Base-by-base conservation (phyloP, 2,113 vertebrate species). In the Oophaga pumilio region DNA sequence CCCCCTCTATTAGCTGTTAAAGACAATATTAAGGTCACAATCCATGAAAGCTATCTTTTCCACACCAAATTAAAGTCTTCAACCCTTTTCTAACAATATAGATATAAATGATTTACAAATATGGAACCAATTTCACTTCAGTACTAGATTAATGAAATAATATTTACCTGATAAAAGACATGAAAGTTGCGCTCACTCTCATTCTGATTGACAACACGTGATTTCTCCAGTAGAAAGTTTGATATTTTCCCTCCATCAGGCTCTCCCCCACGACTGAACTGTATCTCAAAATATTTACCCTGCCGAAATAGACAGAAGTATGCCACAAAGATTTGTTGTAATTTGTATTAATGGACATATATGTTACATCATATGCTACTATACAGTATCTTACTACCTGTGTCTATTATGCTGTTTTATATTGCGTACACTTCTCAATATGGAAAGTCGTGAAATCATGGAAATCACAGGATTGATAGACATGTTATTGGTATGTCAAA, bases 281-380 rank as follows among this genome's bases (percentile, higher is more conserved):
- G 98, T 92, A 99, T 99, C 93, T 99, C 98, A 22, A 99, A 99
- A 91, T 99, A 99, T 90, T 99, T 99, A 53, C 98, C 98, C 98
- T 99, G 71, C 43, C 28, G 12, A 9, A 56, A 56, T 43, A 43
- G 53, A 56, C 8, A 13, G 12, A 56, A 11, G 12, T 13, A 13
- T 56, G 53, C 8, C 53, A 56, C 53, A 56, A 13, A 56, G 53
- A 56, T 56, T 6, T 56, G 53, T 53, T 10, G 52, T 10, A 8
- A 53, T 53, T 10, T 53, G 52, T 10, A 53, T 53, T 53, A 8
- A 53, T 53, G 52, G 52, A 53, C 52, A 53, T 53, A 10, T 53
- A 33, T 53, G 12, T 56, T 56, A 13, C 53, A 56, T 11, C 12
- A 56, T 56, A 56, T 56, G 53, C 12, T 56, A 56, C 53, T 13